Percentiles rank a stretch among this genome's conserved stretches.
Evolutionary conservation across 35 echinoderm and acorn worm genomes (phyloP).

Genomic region (Patiria miniata): DNA sequence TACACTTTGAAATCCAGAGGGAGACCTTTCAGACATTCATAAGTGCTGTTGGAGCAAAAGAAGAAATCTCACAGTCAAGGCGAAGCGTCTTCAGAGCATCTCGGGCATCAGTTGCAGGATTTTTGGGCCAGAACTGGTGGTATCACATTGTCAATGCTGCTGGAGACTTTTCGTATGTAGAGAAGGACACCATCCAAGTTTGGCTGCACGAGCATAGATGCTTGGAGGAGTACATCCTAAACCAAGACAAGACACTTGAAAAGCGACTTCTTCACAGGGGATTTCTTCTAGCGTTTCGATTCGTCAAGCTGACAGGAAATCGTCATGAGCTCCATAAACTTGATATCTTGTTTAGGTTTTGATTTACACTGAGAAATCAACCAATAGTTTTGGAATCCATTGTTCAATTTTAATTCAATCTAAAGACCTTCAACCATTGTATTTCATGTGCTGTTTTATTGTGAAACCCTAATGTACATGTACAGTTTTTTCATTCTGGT

Average conservation of each 20-base stretch:
- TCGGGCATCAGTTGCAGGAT: not conserved
- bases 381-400: not conserved
- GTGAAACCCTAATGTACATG: not conserved
- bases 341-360: not conserved
- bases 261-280: slow-evolving; percentile 47
- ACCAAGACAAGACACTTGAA: not conserved
- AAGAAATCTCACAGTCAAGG: not conserved
- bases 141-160: slow-evolving; percentile 25
- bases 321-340: slow-evolving; percentile 33
- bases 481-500: not conserved
- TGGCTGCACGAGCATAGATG: slow-evolving; percentile 51
- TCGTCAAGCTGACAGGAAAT: slow-evolving; percentile 45
- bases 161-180: slow-evolving; percentile 37
- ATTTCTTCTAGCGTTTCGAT: slow-evolving; percentile 34
- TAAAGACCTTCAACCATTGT: not conserved
- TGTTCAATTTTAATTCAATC: not conserved
- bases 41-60: not conserved
- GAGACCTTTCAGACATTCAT: slow-evolving; percentile 40
- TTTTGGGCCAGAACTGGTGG: slow-evolving; percentile 36
- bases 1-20: slow-evolving; percentile 27
- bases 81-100: not conserved
- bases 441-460: too few species aligned
- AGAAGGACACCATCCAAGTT: slow-evolving; percentile 42
- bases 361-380: too few species aligned
- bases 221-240: slow-evolving; percentile 41